Evolutionary conservation across 2,797 vertebrate genomes (phyloP).

Genomic region (Parauchenoglanis punctatus): DNA sequence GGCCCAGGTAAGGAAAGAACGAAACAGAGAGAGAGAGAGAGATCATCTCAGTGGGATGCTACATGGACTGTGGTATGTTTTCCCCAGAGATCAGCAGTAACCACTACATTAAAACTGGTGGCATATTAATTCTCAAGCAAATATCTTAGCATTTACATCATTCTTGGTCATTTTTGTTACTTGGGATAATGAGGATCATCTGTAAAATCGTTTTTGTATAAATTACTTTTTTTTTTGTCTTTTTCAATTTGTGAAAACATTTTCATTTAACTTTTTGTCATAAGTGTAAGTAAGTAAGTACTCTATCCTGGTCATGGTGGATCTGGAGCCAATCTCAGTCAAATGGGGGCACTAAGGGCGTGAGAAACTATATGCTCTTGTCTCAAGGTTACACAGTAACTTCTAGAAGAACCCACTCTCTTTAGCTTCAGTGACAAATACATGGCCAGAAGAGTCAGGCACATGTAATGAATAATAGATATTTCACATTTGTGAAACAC

Average conservation of each 20-base stretch:
- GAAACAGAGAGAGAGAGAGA: background rate
- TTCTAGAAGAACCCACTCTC: background rate
- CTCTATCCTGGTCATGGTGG: background rate
- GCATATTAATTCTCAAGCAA: too few species aligned
- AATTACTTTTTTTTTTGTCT: background rate
- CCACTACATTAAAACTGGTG: background rate
- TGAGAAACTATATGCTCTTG: background rate
- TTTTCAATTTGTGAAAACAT: background rate
- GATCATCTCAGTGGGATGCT: background rate
- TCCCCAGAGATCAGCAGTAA: background rate
- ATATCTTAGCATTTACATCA: background rate
- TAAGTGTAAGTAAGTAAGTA: background rate
- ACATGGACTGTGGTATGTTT: background rate
- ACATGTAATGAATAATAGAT: background rate
- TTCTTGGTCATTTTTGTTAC: background rate
- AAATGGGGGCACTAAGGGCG: background rate
- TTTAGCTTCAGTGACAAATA: background rate
- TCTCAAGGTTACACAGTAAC: background rate
- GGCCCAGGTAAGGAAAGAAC: conserved; percentile 68
- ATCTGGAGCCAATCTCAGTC: background rate
- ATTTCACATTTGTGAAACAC: background rate
- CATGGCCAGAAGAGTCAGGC: background rate
- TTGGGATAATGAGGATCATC: background rate
- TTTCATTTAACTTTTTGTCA: background rate
- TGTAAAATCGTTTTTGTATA: background rate